A percentile compares a stretch with the other conserved stretches of the same genome.
Conservation (phyloP, 2,113 vertebrate species). For the Ictalurus punctatus region DNA sequence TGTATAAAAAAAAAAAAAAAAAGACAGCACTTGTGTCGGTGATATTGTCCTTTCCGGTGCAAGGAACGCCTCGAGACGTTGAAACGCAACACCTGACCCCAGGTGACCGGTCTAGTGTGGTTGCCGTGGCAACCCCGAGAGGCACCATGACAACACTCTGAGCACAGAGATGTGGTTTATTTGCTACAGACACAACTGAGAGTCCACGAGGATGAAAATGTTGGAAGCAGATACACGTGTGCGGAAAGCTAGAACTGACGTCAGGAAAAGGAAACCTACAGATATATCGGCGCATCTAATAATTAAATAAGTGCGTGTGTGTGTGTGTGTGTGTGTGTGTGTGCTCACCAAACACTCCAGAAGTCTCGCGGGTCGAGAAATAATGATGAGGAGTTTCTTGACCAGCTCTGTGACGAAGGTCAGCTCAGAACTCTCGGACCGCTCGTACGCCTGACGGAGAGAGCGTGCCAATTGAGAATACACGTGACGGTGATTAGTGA, state of each 20-base stretch:
- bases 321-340: conserved; percentile 2
- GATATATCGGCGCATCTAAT: too few relatives aligned
- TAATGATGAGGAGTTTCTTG: conserved; percentile 92
- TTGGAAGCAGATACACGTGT: too few relatives aligned
- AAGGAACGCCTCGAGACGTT: background rate
- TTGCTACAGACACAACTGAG: background rate
- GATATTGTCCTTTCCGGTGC: background rate
- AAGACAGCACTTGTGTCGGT: background rate
- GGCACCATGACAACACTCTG: background rate
- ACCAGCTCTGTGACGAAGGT: conserved; percentile 90
- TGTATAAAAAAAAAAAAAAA: too few relatives aligned
- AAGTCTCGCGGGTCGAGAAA: conserved; percentile 87
- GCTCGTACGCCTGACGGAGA: conserved; percentile 82
- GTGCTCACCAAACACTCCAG: conserved; percentile 89
- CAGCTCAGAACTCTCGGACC: conserved; percentile 88
- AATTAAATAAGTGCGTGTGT: too few relatives aligned
- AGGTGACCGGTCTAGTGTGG: conserved; percentile 63
- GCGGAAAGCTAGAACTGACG: too few relatives aligned
- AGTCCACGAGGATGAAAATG: background rate
- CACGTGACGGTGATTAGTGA: background rate
- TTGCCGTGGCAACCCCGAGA: conserved; percentile 64
- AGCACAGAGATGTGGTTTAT: conserved; percentile 19
- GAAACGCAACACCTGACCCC: conserved; percentile 60
- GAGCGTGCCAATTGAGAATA: background rate
- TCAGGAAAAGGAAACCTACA: too few relatives aligned